Evolutionary conservation across 2,888 invertebrate species (phyloP), one percentile per base, ranked within the genome.

Genomic region (Erebia ligea): DNA sequence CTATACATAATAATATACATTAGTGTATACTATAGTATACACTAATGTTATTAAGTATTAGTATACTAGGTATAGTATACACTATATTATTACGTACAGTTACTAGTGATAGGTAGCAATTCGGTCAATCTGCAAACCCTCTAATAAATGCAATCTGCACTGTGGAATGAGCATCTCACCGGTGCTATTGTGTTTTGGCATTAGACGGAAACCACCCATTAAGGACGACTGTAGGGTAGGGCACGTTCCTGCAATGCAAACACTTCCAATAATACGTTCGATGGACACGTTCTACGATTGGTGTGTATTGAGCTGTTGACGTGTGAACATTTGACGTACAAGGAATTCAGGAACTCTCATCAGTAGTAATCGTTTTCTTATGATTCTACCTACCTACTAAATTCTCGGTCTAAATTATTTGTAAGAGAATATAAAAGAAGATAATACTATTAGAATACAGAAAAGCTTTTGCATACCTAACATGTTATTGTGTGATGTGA

Each of bases 181-280:
- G 76, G 71, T 77, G 76, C 77, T 76, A 82, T 83, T 83, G 83
- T 83, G 76, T 76, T 66, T 59, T 67, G 76, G 75, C 78, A 78
- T 80, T 79, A 77, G 79, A 79, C 83, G 84, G 84, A 85, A 82
- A 80, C 81, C 76, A 79, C 75, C 80, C 74, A 84, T 84, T 83
- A 83, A 45, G 13, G 45, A 21, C 62, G 48, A 48, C 45, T 21
- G 25, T 77, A 74, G 76, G 74, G 25, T 77, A 74, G 76, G 74
- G 73, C 72, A 71, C 74, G 73, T 72, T 73, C 76, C 77, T 74
- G 77, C 77, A 78, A 78, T 79, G 78, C 79, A 81, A 80, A 79
- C 82, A 81, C 81, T 78, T 79, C 75, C 72, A 68, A 77, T 79
- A 78, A 80, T 77, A 79, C 67, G 73, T 59, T 61, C 54, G 40